Evolutionary conservation across 2,797 vertebrate genomes (phyloP).

Genomic region (Clarias pachynema): DNA sequence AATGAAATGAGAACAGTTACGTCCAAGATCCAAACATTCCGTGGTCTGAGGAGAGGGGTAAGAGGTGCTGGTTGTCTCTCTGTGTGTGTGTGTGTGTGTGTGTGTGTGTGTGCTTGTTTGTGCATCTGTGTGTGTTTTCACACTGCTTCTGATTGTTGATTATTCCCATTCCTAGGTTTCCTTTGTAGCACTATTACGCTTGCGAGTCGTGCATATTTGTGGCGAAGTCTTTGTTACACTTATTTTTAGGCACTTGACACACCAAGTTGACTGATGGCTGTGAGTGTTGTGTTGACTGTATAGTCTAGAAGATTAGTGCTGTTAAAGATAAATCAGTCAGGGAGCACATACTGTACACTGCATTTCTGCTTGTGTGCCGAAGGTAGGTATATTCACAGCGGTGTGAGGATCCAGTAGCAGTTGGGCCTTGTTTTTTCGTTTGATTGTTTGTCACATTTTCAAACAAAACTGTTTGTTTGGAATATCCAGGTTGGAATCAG

Average conservation of each 20-base stretch:
- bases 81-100: conserved; percentile 34
- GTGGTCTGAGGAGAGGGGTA: conserved; percentile 93
- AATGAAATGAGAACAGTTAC: conserved; percentile 92
- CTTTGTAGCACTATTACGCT: background rate
- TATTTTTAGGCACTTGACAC: background rate
- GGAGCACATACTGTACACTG: background rate
- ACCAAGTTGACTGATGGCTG: background rate
- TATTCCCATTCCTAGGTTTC: background rate
- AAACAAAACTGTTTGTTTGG: no score
- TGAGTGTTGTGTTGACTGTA: background rate
- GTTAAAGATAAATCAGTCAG: background rate
- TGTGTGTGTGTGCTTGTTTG: background rate
- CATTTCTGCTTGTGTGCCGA: background rate
- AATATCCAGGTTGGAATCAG: no score
- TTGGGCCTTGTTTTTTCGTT: no score
- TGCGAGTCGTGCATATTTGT: background rate
- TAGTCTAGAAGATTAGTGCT: background rate
- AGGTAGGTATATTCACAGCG: no score
- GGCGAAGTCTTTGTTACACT: background rate
- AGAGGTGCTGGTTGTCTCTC: conserved; percentile 69
- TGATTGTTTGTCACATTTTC: background rate
- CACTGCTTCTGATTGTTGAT: conserved; percentile 43
- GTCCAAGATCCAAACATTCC: conserved; percentile 93
- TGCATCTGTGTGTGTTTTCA: conserved; percentile 43
- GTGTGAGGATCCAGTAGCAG: no score